These are phyloP conservation scores for Geothlypis trichas DNA, from an alignment of 2,113 vertebrate species.

Conservation along the genomic window DNA sequence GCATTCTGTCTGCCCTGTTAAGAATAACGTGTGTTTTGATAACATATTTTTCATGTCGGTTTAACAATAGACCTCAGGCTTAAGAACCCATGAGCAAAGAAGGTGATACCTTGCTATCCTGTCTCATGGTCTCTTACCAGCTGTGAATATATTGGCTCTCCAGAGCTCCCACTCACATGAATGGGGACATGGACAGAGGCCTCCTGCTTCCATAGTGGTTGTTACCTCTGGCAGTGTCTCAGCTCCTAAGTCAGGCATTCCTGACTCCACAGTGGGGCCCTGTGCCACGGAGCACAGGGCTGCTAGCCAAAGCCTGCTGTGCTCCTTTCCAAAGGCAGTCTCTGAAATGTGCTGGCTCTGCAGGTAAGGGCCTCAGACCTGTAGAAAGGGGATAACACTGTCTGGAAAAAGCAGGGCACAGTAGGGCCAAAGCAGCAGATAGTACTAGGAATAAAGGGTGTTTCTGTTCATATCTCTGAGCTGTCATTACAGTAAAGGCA, in stretches of 20 bases:
- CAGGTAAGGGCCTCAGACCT: not conserved
- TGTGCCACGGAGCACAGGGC: not conserved
- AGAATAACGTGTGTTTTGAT: not conserved
- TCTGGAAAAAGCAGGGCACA: not conserved
- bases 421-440: not conserved
- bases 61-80: not conserved
- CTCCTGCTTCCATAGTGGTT: accelerated
- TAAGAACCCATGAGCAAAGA: not conserved
- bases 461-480: not conserved
- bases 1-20: not conserved
- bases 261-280: accelerated
- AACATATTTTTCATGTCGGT: not conserved
- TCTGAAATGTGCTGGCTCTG: not conserved
- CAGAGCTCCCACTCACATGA: accelerated
- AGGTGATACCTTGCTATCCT: not conserved
- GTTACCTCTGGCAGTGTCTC: not conserved
- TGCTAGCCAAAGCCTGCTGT: not conserved
- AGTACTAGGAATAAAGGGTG: not conserved
- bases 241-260: not conserved
- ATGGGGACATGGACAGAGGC: accelerated
- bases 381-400: not conserved
- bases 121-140: not conserved
- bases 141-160: not conserved
- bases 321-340: not conserved
- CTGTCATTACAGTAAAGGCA: not conserved